phyloP scores from a whole-genome alignment of 2,113 vertebrate species.

The Cervus canadensis region DNA sequence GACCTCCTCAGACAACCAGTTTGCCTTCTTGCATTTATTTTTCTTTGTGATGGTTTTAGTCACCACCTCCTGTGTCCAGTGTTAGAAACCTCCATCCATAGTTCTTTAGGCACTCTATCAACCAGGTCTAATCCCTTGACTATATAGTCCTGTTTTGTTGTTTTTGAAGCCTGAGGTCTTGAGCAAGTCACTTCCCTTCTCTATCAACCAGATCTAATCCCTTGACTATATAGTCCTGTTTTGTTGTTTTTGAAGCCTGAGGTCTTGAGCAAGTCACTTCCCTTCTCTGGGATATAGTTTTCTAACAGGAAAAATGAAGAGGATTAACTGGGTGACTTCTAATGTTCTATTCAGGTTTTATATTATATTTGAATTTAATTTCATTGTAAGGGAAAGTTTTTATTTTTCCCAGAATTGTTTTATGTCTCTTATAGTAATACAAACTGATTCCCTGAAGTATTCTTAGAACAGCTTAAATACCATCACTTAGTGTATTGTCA shows the following conservation, averaged over 20 bases:
- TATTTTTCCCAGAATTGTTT: background rate
- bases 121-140: background rate
- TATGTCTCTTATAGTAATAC: background rate
- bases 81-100: background rate
- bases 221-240: background rate
- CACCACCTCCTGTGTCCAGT: background rate
- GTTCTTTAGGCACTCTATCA: background rate
- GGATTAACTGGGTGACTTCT: background rate
- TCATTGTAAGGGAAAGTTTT: background rate
- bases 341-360: background rate
- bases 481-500: background rate
- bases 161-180: background rate
- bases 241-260: background rate
- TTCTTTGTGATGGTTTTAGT: background rate
- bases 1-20: background rate
- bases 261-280: background rate
- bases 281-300: background rate
- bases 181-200: background rate
- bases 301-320: background rate
- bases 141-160: background rate
- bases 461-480: background rate
- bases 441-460: background rate
- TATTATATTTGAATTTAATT: background rate
- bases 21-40: background rate
- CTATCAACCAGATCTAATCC: background rate